Base-by-base conservation (phyloP, 2,113 vertebrate genomes). In the Hippoglossus stenolepis region DNA sequence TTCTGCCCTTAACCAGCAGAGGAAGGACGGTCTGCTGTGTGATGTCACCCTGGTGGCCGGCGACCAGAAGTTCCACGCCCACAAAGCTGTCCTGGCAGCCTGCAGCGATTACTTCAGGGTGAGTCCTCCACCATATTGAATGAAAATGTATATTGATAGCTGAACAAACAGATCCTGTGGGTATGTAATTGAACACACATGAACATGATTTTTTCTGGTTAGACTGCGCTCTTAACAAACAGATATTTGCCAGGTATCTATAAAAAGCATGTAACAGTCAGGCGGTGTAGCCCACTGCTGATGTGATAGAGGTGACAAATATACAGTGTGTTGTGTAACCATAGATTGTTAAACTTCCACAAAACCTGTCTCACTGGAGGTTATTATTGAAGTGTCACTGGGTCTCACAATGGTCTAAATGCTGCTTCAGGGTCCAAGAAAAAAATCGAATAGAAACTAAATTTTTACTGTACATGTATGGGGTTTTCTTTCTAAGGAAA, bases 101-200 rank as follows among this genome's bases (percentile, higher is more conserved):
- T 99, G 98, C 94, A 99, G 98, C 15, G 98, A 99, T 92, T 99
- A 99, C 83, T 99, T 99, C 90, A 91, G 97, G 93, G 97, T 99
- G 90, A 97, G 97, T 94, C 21, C 53, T 18, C 11, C 7, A 54
- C 17, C 13, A 14, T 24, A 10, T 18, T 49, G 17, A 8, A 20
- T 18, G 12, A 15, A 57, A 10, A 23, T 24, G 13, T 20, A 2
- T 38, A 35, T 71, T 56, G 56, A 12, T n/a, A 65, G 5, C 21
- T 60, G 31, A 7, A 53, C 13, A n/a, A 24, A 15, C 26, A 5
- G 38, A 13, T 56, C 8, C 12, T 17, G 10, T 43, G 2, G n/a
- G 21, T 28, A 49, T 15, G 28, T 31, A 31, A 31, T 31, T 31
- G 28, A 31, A 31, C 28, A 31, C 4, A 31, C 28, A 49, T 49